Base-by-base conservation (phyloP, 2,113 vertebrate genomes). In the Cepphus grylle region DNA sequence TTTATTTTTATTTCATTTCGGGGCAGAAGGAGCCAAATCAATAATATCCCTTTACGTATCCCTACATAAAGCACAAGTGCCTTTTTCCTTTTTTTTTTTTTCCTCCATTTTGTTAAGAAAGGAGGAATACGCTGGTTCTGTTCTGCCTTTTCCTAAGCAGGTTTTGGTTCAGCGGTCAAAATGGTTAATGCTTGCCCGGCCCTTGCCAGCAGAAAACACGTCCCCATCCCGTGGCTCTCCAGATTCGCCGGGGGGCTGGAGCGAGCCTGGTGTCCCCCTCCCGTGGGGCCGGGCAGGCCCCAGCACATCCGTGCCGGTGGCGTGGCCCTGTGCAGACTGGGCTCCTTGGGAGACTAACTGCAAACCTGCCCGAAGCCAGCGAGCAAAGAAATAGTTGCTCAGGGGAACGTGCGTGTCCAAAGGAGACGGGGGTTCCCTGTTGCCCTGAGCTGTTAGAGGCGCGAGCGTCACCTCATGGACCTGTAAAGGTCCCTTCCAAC, bases 1-100 rank as follows among this genome's bases (percentile, higher is more conserved):
- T 87, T 77, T 86, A 40, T 94, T 94, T 94, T 86, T 66, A 34
- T 86, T 84, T 84, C 59, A 58, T 32, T 89, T 87, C 47, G 63
- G n/a, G 77, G 42, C 42, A 89, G 45, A 89, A 81, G 36, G 29
- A 91, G 29, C 21, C 55, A 89, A 83, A 89, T 36, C 0, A 0
- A 80, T 94, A 47, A 22, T 59, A 76, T 9, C 3, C 13, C 14
- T 74, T 52, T 70, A 20, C 45, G 34, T 25, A 69, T 15, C 15
- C 62, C 61, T 70, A 22, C 50, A 34, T 22, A 69, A 88, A 88
- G 9, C 9, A 49, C 19, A 72, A 71, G 13, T 43, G 6, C 1
- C 15, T 43, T 65, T 47, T 66, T 25, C 2, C 7, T 32, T n/a
- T 36, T 42, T 55, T 34, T 5, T 30, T 23, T 19, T 8, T 3